phyloP scores from a whole-genome alignment of 2,888 invertebrate genomes.

The Craniophora ligustri region DNA sequence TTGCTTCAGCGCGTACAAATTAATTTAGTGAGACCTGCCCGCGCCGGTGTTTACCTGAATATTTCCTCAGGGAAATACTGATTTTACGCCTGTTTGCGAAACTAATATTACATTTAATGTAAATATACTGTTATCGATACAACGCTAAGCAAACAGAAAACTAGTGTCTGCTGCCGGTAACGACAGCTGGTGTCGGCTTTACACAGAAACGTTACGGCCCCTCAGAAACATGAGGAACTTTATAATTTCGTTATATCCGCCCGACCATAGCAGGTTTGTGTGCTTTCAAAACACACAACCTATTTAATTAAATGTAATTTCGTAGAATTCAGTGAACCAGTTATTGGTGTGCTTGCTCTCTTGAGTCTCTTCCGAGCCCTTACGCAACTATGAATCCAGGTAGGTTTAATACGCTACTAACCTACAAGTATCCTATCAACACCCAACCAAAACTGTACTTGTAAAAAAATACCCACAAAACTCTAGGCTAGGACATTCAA shows the following conservation, averaged over 20 bases:
- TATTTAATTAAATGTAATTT: background rate
- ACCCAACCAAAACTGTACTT: no score
- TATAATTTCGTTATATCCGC: conserved; percentile 17
- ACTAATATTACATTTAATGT: conserved; percentile 34
- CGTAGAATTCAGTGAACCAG: background rate
- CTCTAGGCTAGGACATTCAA: no score
- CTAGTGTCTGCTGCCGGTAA: conserved; percentile 7
- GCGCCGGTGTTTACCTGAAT: conserved; percentile 30
- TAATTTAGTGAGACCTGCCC: conserved; percentile 37
- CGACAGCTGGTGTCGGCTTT: conserved; percentile 20
- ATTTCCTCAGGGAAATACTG: conserved; percentile 25
- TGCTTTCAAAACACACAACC: background rate
- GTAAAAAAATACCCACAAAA: no score
- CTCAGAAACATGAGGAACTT: conserved; percentile 2
- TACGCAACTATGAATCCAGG: no score
- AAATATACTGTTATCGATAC: conserved; percentile 27
- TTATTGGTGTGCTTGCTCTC: background rate
- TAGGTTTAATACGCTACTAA: no score
- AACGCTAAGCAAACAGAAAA: conserved; percentile 8
- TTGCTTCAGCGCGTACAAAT: conserved; percentile 40
- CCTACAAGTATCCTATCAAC: no score
- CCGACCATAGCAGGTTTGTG: background rate
- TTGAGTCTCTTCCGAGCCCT: no score
- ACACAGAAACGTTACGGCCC: conserved; percentile 8
- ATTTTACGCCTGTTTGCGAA: conserved; percentile 24